Evolutionary conservation across 30 jellyfish, hydroid and myxozoan species (phyloP).

Genomic region (Rhopilema esculentum): DNA sequence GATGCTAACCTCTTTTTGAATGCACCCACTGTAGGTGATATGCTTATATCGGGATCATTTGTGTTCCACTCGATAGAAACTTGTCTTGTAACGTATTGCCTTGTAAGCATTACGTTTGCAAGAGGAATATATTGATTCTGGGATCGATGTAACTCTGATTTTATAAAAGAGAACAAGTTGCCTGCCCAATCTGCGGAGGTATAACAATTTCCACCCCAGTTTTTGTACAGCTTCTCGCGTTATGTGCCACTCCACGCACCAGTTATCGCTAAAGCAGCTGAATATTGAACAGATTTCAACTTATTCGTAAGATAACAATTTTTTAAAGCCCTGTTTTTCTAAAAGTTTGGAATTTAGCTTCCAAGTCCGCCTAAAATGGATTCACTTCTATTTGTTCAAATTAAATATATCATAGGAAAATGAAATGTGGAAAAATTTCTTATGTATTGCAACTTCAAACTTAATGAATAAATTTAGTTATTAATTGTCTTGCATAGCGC

Average conservation of each 20-base stretch:
- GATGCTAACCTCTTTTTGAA: neutral
- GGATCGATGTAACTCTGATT: neutral
- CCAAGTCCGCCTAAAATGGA: too few species aligned
- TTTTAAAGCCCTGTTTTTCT: too few species aligned
- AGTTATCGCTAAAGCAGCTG: too few species aligned
- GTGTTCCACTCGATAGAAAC: slow-evolving; percentile 6
- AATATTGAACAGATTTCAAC: slow-evolving; percentile 12
- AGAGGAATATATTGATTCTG: neutral
- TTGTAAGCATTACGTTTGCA: neutral
- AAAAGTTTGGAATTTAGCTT: too few species aligned
- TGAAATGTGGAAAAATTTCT: too few species aligned
- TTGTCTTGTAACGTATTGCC: neutral
- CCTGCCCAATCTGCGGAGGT: slow-evolving; percentile 30
- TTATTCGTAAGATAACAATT: neutral
- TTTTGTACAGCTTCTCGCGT: slow-evolving; percentile 14
- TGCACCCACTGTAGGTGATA: slow-evolving; percentile 1
- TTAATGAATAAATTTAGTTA: too few species aligned
- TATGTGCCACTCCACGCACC: slow-evolving; percentile 26
- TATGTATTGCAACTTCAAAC: too few species aligned
- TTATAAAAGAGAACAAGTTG: slow-evolving; percentile 12
- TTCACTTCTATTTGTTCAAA: too few species aligned
- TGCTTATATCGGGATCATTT: neutral
- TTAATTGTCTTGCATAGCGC: too few species aligned
- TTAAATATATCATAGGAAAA: too few species aligned
- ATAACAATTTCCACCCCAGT: slow-evolving; percentile 6